Evolutionary conservation across 2,888 invertebrate genomes (phyloP), one percentile per base, ranked within the genome.

Genomic region (Strigamia transsilvanica): DNA sequence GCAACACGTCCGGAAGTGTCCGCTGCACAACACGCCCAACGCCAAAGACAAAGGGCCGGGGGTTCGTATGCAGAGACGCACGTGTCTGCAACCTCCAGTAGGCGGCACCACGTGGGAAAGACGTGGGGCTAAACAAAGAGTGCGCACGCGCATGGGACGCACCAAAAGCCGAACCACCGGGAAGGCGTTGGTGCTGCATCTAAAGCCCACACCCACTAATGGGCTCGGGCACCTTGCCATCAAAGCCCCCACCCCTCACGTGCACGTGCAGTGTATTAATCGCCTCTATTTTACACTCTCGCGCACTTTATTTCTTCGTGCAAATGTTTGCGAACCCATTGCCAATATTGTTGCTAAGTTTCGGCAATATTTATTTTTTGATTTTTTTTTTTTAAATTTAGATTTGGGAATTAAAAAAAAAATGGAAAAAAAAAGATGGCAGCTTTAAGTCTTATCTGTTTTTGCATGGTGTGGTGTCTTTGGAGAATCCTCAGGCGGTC

Each of bases 1-100:
- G 66, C 66, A 66, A 66, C 66, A 66, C 66, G 66, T 66, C 66
- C 66, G 66, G 66, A 66, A 66, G 66, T 66, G 66, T 66, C 66
- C 66, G 66, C 66, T 66, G 66, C 66, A 66, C 66, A 27, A 66
- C 66, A 66, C 66, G 66, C 66, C 66, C 66, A 23, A 66, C 23
- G 66, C 23, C 32, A 66, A 66, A 66, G 66, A 66, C 66, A 66
- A 66, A 66, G 66, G 27, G 66, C 27, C 23, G 66, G 23, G 23
- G 66, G 66, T 66, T 32, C 32, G 66, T 23, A 27, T 66, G 66
- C 27, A 7, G 32, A 15, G 51, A 51, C 51, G 66, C 66, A 66
- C 66, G 66, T 66, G 27, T 23, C 66, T 32, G 13, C 13, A 66
- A 32, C 66, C 66, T 66, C 66, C 66, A 23, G 27, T 66, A 66